Conservation (phyloP, 2,888 invertebrate genomes). For the Leptinotarsa tumamoca region DNA sequence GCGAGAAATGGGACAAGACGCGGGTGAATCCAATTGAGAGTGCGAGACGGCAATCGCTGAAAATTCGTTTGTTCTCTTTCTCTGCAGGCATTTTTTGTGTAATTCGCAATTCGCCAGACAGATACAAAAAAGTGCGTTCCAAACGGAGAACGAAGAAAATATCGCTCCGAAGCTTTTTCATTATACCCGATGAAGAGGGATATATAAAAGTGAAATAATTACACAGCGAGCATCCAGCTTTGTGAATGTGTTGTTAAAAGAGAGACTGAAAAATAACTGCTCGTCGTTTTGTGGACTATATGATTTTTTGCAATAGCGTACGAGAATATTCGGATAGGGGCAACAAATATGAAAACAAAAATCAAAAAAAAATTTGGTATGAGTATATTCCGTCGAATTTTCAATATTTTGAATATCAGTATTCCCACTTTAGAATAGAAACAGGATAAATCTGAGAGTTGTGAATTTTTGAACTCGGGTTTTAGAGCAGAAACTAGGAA, state of each 20-base stretch:
- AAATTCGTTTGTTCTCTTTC: conserved; percentile 8
- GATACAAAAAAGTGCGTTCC: not conserved
- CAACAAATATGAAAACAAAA: no score
- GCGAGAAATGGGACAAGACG: conserved; percentile 1
- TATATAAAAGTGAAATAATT: conserved; percentile 2
- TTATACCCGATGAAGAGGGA: not conserved
- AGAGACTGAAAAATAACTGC: not conserved
- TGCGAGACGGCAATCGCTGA: conserved; percentile 2
- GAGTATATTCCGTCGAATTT: no score
- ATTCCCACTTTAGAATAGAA: no score
- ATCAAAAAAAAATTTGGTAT: no score
- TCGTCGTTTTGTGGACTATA: not conserved
- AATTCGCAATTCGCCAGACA: conserved; percentile 1
- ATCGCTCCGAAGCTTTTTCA: not conserved
- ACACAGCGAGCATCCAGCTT: conserved; percentile 6
- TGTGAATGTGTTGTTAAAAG: conserved; percentile 6
- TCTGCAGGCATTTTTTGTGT: conserved; percentile 11
- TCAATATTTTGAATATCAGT: no score
- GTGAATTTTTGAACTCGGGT: no score
- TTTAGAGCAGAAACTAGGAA: no score
- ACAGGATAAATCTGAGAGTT: no score
- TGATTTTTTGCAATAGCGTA: not conserved
- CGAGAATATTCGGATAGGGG: no score
- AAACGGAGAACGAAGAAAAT: not conserved
- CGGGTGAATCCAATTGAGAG: not conserved